Conservation (phyloP, 2,888 invertebrate species). For the Pandemis cinnamomeana region DNA sequence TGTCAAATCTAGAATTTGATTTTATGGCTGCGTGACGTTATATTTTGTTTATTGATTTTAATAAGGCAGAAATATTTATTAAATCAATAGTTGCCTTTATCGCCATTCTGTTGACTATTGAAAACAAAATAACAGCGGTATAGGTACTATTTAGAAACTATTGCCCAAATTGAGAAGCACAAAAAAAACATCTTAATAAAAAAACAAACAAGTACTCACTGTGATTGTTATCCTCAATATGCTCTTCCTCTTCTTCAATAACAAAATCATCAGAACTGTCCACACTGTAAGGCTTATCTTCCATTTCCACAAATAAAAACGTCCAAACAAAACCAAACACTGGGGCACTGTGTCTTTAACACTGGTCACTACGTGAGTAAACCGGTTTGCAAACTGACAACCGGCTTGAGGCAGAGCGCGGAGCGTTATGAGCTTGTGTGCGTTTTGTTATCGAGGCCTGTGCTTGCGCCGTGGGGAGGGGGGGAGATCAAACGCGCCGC, state of each 20-base stretch:
- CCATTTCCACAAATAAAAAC: conserved; percentile 71
- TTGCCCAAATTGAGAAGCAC: not conserved
- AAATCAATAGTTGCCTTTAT: not conserved
- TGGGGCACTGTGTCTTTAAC: conserved; percentile 66
- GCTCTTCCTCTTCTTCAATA: conserved; percentile 77
- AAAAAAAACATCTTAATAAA: conserved; percentile 30
- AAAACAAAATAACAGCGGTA: not conserved
- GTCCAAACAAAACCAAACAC: conserved; percentile 73
- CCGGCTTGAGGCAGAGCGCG: conserved; percentile 81
- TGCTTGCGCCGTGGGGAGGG: conserved; percentile 65
- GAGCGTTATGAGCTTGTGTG: conserved; percentile 81
- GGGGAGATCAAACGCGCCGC: conserved; percentile 80
- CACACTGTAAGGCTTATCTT: conserved; percentile 81
- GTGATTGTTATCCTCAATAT: conserved; percentile 70
- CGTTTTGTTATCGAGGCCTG: conserved; percentile 72
- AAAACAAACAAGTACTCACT: conserved; percentile 61
- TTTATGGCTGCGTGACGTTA: too few relatives aligned
- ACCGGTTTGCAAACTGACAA: conserved; percentile 80
- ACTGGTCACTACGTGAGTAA: conserved; percentile 73
- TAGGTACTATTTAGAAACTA: not conserved
- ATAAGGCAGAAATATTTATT: too few relatives aligned
- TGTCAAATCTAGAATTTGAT: not conserved
- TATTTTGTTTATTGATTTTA: too few relatives aligned
- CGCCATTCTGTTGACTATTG: not conserved
- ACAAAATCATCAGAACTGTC: conserved; percentile 82